Conservation (phyloP, 2,888 invertebrate species). For the Linhomoeus sp. region DNA sequence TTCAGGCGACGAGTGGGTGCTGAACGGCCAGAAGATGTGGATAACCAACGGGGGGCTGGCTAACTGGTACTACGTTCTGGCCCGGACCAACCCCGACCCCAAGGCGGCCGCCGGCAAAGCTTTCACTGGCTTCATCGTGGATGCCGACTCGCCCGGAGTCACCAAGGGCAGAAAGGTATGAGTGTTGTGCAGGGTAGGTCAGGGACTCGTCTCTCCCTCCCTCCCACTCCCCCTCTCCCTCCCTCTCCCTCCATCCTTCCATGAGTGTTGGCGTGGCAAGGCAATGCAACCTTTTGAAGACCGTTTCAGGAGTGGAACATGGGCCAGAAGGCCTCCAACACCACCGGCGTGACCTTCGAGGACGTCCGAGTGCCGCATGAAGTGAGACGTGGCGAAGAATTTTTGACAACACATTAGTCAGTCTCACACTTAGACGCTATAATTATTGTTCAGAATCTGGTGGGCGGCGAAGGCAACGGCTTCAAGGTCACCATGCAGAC, state of each 20-base stretch:
- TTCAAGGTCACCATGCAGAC: conserved; percentile 94
- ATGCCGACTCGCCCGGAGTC: conserved; percentile 65
- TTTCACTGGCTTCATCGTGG: conserved; percentile 90
- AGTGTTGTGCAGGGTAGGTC: no score
- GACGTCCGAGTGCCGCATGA: conserved; percentile 84
- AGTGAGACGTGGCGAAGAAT: no score
- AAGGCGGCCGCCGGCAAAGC: conserved; percentile 73
- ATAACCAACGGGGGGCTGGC: conserved; percentile 93
- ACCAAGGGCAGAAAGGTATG: conserved; percentile 68
- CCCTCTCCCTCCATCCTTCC: no score
- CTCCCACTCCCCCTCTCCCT: no score
- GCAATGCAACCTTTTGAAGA: no score
- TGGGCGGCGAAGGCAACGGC: conserved; percentile 69
- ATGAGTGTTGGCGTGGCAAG: no score
- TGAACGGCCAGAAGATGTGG: no score
- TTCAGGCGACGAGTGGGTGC: no score
- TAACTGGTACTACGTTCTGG: conserved; percentile 81
- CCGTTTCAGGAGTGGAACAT: conserved; percentile 71
- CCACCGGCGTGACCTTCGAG: conserved; percentile 72
- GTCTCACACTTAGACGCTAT: no score
- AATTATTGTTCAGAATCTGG: conserved; percentile 59
- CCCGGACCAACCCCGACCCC: conserved; percentile 75
- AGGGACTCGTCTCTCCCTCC: no score
- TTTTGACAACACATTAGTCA: no score
- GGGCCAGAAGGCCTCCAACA: conserved; percentile 86